Base-by-base conservation (phyloP, 2,797 vertebrate genomes). In the Crocodylus rhombifer region DNA sequence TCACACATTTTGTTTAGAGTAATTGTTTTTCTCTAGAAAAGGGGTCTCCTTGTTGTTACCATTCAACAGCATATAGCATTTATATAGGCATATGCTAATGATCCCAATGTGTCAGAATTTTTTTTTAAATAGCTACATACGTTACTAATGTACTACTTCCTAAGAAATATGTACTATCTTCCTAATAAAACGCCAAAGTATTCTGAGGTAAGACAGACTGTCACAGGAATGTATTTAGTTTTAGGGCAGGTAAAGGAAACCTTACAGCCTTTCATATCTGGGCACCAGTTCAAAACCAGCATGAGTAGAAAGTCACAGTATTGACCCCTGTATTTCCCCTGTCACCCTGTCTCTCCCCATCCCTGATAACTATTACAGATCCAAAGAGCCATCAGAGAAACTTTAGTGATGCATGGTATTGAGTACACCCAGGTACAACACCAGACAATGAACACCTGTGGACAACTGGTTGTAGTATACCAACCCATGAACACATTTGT, bases 1-100 rank as follows among this genome's bases (percentile, higher is more conserved):
- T 95, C 26, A 91, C 92, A 85, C 60, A 87, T 62, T 94, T 91
- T 71, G 87, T 92, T 84, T 77, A 55, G 79, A 94, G 93, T 96
- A 96, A 97, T 96, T 98, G 89, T 91, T 96, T 97, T 97, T 94
- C 93, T 86, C 67, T 90, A 93, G 71, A 90, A 95, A 93, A 83
- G 14, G 79, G 79, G 58, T 95, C 85, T 89, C 88, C 86, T 95
- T 93, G 86, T 89, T 97, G 91, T 96, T 95, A 95, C 88, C 81
- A 95, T 94, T 95, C 80, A 96, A 94, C 95, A 95, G 92, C 88
- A 94, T 96, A 89, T 87, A 74, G 84, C 55, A 21, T 65, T 82
- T 60, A 55, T 25, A 10, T 28, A 51, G 55, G 21, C 25, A 30
- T 71, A 14, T 80, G 77, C 30, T 94, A 96, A 96, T 96, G 92